Evolutionary conservation across 2,888 invertebrate genomes (phyloP).

Genomic region (Orthonychiurus folsomi): DNA sequence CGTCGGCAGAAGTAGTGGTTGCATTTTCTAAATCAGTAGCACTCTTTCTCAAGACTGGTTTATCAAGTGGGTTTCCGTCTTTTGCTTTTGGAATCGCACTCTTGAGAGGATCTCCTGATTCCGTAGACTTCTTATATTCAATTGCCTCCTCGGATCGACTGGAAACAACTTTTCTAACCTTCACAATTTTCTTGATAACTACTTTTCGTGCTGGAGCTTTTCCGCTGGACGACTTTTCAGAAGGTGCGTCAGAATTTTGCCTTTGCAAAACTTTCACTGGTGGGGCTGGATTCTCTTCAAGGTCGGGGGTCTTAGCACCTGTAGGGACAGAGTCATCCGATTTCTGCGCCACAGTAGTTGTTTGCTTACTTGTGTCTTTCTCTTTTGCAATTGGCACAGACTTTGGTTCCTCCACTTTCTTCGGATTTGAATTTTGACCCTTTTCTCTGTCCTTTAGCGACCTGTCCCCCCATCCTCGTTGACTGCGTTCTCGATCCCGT

Average conservation of each 20-base stretch:
- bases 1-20: conserved; percentile 14
- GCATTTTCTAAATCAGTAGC: conserved; percentile 6
- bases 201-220: not conserved
- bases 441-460: too few species aligned
- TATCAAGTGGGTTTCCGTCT: not conserved
- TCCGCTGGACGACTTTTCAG: not conserved
- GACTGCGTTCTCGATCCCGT: too few species aligned
- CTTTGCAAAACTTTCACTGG: too few species aligned
- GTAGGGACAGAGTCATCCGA: too few species aligned
- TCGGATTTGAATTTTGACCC: too few species aligned
- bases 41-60: conserved; percentile 9
- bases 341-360: too few species aligned
- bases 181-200: conserved; percentile 2
- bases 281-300: too few species aligned
- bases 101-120: not conserved
- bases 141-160: not conserved
- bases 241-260: not conserved
- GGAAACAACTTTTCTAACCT: not conserved
- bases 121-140: not conserved
- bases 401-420: too few species aligned
- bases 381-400: too few species aligned
- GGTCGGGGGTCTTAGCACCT: too few species aligned
- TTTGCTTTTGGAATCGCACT: not conserved
- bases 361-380: too few species aligned
- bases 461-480: too few species aligned